These are phyloP conservation scores for Heliconius congener DNA, from an alignment of 1,140 invertebrate species.

Conservation along the genomic window DNA sequence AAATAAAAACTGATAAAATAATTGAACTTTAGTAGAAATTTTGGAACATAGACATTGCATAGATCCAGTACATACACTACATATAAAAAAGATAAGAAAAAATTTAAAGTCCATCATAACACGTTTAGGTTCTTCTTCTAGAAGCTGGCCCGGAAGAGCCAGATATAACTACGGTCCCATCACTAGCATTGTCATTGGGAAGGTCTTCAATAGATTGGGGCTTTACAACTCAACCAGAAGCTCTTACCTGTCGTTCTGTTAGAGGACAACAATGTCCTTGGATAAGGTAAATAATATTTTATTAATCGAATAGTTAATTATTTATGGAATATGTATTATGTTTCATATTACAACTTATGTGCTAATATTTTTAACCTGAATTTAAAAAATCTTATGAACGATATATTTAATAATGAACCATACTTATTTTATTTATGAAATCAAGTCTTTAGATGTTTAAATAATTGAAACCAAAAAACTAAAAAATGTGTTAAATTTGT, in stretches of 20 bases:
- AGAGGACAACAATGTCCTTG: slow-evolving; percentile 84
- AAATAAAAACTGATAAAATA: neutral
- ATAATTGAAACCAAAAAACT: no score
- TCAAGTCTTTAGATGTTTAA: no score
- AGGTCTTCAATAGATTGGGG: slow-evolving; percentile 85
- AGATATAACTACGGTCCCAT: slow-evolving; percentile 85
- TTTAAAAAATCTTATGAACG: no score
- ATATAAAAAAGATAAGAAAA: neutral
- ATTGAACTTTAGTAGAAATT: neutral
- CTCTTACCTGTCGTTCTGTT: slow-evolving; percentile 74
- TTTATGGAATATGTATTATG: no score
- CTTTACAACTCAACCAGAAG: slow-evolving; percentile 84
- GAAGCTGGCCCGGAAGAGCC: slow-evolving; percentile 91
- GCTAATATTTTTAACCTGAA: no score
- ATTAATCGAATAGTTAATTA: neutral
- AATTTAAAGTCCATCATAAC: neutral
- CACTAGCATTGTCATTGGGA: slow-evolving; percentile 82
- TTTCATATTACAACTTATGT: no score
- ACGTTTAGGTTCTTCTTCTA: slow-evolving; percentile 84
- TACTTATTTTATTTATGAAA: no score
- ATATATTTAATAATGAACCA: no score
- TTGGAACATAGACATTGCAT: neutral
- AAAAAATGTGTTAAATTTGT: no score
- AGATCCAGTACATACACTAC: no score
- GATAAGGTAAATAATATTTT: slow-evolving; percentile 78